Percentiles rank a stretch among this genome's conserved stretches.
Conservation (phyloP, 2,888 invertebrate genomes). For the Cheilosia soror region DNA sequence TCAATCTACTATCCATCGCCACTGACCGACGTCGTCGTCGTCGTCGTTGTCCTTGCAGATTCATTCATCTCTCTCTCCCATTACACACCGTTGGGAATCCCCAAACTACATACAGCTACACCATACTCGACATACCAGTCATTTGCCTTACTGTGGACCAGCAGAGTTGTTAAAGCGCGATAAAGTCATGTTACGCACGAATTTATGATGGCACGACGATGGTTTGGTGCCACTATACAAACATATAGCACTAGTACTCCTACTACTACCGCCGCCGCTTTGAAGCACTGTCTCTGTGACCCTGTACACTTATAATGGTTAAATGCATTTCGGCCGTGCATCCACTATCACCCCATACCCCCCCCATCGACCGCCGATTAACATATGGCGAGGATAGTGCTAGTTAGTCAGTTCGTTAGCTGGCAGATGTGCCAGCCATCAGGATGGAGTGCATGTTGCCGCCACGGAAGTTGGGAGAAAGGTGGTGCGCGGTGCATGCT, state of each 20-base stretch:
- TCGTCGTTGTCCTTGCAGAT: conserved; percentile 29
- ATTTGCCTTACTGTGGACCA: conserved; percentile 28
- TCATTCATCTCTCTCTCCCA: conserved; percentile 47
- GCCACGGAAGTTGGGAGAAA: not conserved
- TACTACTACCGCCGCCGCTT: not conserved
- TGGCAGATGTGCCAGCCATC: conserved; percentile 67
- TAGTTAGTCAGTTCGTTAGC: conserved; percentile 74
- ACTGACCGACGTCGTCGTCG: not conserved
- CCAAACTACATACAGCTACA: conserved; percentile 17
- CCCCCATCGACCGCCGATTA: conserved; percentile 41
- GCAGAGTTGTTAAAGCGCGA: conserved; percentile 65
- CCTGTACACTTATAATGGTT: conserved; percentile 44
- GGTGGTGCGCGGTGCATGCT: not conserved
- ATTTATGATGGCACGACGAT: conserved; percentile 55
- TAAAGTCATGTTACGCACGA: conserved; percentile 73
- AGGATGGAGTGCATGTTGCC: not conserved
- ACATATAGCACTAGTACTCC: not conserved
- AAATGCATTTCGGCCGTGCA: conserved; percentile 28
- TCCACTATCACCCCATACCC: conserved; percentile 1
- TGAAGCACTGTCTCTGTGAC: not conserved
- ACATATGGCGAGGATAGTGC: conserved; percentile 64
- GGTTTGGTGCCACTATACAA: conserved; percentile 10
- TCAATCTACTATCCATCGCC: conserved; percentile 22
- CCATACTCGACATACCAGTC: conserved; percentile 43
- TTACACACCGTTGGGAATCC: conserved; percentile 35